These are phyloP conservation scores for Pteromalus puparum DNA, from an alignment of 1,140 invertebrate genomes.

Conservation along the genomic window DNA sequence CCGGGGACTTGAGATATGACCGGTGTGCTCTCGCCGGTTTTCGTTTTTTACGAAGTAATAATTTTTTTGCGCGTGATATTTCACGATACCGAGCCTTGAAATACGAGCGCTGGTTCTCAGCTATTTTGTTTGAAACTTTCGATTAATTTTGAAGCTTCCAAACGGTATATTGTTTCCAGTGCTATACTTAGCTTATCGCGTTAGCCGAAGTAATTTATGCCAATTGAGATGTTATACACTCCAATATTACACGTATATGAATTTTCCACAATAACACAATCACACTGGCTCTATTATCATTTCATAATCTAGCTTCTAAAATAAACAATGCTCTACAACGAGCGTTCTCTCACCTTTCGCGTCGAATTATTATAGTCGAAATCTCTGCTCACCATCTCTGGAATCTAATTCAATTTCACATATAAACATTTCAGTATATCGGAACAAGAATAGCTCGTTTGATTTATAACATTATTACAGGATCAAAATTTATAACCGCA, in stretches of 20 bases:
- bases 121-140: background rate
- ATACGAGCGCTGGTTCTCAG: background rate
- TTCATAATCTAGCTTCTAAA: background rate
- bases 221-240: background rate
- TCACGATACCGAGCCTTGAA: background rate
- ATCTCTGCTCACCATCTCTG: constrained; percentile 17
- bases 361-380: background rate
- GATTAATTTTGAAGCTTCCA: background rate
- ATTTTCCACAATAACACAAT: background rate
- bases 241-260: background rate
- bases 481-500: constrained; percentile 23
- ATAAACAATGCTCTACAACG: constrained; percentile 35
- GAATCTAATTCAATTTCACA: constrained; percentile 40
- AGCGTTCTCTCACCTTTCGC: background rate
- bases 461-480: constrained; percentile 9
- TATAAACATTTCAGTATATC: background rate
- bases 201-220: background rate
- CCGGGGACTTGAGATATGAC: background rate
- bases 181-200: background rate
- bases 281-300: background rate
- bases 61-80: background rate
- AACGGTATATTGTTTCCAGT: too few relatives aligned
- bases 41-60: background rate
- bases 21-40: background rate
- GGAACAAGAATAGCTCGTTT: background rate